phyloP scores from a whole-genome alignment of 1,140 invertebrate species.

The Trichomalopsis sarcophagae region DNA sequence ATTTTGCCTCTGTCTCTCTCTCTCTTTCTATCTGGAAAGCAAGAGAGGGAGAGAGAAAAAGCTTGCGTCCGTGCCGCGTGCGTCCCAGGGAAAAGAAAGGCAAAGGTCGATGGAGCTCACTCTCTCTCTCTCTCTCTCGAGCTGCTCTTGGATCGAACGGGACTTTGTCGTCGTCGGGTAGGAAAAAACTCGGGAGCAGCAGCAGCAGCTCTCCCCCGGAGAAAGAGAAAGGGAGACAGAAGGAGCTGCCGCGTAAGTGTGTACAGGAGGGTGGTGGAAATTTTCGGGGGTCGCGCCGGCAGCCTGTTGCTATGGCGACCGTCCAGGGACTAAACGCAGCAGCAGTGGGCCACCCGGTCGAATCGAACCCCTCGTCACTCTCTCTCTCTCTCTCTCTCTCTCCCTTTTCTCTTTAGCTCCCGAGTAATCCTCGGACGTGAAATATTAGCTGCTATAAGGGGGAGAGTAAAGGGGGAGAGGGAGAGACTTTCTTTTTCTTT shows the following conservation, averaged over 20 bases:
- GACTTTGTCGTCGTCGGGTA: too few relatives aligned
- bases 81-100: neutral
- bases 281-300: conserved; percentile 61
- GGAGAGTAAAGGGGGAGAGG: neutral
- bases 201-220: too few relatives aligned
- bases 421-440: conserved; percentile 9
- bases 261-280: conserved; percentile 46
- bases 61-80: neutral
- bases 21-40: too few relatives aligned
- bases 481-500: neutral
- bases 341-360: conserved; percentile 45
- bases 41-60: neutral
- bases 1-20: too few relatives aligned
- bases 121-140: too few relatives aligned
- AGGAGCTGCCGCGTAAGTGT: neutral
- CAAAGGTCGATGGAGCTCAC: neutral
- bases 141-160: too few relatives aligned
- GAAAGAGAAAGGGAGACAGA: neutral
- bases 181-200: neutral
- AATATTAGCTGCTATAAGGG: conserved; percentile 11
- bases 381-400: neutral
- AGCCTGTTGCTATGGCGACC: conserved; percentile 70
- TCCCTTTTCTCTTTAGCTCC: neutral
- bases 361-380: conserved; percentile 25
- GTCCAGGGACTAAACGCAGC: conserved; percentile 57